Percentiles rank a stretch among this genome's conserved stretches.
phyloP scores from a whole-genome alignment of 2,113 vertebrate genomes.

The Carassius carassius region DNA sequence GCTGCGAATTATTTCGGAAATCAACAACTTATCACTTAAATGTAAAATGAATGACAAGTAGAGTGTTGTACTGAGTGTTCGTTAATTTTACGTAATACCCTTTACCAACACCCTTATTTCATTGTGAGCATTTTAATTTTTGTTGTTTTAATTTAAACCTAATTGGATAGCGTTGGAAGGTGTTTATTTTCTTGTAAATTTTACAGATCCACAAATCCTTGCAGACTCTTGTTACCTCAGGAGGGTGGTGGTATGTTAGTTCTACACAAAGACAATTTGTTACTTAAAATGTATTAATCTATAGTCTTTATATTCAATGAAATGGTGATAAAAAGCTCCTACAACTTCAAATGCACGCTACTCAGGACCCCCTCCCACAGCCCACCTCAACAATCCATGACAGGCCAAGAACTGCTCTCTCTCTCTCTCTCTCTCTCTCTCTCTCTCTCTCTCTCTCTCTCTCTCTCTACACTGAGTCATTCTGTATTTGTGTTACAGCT shows the following conservation, averaged over 20 bases:
- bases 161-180: background rate
- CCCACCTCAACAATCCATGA: constrained; percentile 8
- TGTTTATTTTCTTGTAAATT: background rate
- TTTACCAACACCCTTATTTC: background rate
- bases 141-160: background rate
- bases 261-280: background rate
- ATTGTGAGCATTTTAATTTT: background rate
- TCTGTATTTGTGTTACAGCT: constrained; percentile 67
- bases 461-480: constrained; percentile 61
- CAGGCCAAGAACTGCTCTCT: constrained; percentile 47
- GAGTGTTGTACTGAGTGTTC: too few species aligned
- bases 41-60: background rate
- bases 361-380: background rate
- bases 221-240: background rate
- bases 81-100: background rate
- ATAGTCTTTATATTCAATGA: background rate
- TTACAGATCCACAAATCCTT: background rate
- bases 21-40: background rate
- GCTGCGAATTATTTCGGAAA: background rate
- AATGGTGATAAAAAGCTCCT: background rate
- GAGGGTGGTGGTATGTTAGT: background rate
- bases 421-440: constrained; percentile 36
- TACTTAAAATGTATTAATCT: background rate
- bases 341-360: background rate
- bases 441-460: background rate